phyloP scores from a whole-genome alignment of 2,113 vertebrate genomes.

The Rallus limicola region DNA sequence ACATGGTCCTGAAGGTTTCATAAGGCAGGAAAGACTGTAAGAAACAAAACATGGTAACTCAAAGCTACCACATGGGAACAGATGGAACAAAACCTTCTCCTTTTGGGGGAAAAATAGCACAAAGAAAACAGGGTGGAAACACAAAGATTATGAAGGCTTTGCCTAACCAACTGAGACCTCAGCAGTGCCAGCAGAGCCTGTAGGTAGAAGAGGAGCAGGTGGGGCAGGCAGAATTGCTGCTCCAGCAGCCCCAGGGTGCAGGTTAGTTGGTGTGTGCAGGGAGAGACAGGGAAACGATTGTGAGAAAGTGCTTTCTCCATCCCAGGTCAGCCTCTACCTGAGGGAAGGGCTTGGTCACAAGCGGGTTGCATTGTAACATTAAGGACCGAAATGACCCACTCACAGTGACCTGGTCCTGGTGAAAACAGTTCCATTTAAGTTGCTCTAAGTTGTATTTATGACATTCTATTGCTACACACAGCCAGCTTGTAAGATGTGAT shows the following conservation, averaged over 20 bases:
- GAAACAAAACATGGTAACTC: not conserved
- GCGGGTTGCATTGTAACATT: fast-evolving
- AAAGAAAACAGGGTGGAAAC: not conserved
- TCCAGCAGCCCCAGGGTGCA: not conserved
- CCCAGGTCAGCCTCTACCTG: too few relatives aligned
- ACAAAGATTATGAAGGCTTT: not conserved
- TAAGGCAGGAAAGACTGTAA: not conserved
- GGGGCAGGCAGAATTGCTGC: not conserved
- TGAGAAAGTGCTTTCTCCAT: not conserved
- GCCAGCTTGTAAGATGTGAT: not conserved
- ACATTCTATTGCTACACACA: not conserved
- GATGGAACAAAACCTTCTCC: not conserved
- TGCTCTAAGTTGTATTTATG: not conserved
- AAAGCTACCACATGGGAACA: not conserved
- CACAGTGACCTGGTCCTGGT: not conserved
- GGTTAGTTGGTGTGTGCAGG: not conserved
- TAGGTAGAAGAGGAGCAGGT: not conserved
- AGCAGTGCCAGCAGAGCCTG: not conserved
- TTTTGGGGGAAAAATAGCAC: not conserved
- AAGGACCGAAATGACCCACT: not conserved
- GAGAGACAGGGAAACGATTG: fast-evolving
- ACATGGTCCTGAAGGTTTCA: not conserved
- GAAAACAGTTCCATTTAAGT: not conserved
- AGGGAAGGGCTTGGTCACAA: not conserved
- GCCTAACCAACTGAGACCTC: not conserved